Evolutionary conservation across 2,113 vertebrate species (phyloP), one percentile per base, ranked within the genome.

Genomic region (Eidolon helvum): DNA sequence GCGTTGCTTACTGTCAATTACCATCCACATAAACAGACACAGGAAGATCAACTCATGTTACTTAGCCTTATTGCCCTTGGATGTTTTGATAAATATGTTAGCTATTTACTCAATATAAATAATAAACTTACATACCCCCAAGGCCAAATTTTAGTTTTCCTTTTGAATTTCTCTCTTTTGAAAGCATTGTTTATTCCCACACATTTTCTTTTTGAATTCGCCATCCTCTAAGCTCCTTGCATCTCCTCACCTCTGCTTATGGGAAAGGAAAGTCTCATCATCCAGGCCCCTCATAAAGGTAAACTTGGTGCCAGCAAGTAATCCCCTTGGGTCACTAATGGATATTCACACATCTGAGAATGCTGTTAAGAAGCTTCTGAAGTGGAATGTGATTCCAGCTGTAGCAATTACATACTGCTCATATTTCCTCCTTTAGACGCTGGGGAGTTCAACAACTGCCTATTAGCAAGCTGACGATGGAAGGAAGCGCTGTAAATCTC

Each of bases 271-370:
- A 33, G 69, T 96, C 93, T 95, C 97, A 97, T 98, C 98, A 96
- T 98, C 96, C 97, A 96, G 93, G 69, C 82, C 93, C 69, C 96
- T 96, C 79, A 1, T 93, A 97, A 98, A 96, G 98, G 97, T 85
- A 98, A 91, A 75, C 97, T 96, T 96, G 83, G 63, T 97, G 97
- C 97, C 97, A 98, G 96, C 26, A 96, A 95, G 85, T 77, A 97
- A 97, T 98, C 97, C 98, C 97, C 97, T 89, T 33, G 69, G 97
- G 98, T 97, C 98, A 82, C 98, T 98, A 97, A 98, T 98, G 98
- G 98, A 98, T 98, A 97, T 98, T 98, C 98, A 98, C 98, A 98
- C 98, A 98, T 99, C 98, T 98, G 98, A 98, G 97, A 98, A 98
- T 96, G 97, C 93, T 97, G 98, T 98, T 98, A 98, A 97, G 98